phyloP scores from a whole-genome alignment of 1,140 invertebrate genomes.

The Daktulosphaira vitifoliae region DNA sequence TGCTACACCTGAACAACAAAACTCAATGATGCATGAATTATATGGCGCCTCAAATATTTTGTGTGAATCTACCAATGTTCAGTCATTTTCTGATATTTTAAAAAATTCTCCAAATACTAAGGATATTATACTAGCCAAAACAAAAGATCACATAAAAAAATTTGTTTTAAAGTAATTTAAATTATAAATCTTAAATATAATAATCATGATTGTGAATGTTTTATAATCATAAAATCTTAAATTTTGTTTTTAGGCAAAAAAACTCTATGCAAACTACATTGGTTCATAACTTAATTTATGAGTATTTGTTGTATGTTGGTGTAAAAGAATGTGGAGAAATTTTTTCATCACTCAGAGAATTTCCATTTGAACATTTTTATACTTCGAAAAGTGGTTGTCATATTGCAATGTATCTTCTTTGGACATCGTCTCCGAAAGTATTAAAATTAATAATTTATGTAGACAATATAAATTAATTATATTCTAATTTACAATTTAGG shows the following conservation, averaged over 20 bases:
- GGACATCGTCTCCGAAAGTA: conserved; percentile 10
- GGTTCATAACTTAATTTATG: conserved; percentile 27
- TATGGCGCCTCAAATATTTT: conserved; percentile 55
- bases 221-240: no score
- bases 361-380: conserved; percentile 24
- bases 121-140: conserved; percentile 55
- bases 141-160: conserved; percentile 59
- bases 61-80: conserved; percentile 51
- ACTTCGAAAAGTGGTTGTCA: conserved; percentile 23
- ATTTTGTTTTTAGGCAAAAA: conserved; percentile 13
- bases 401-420: conserved; percentile 22
- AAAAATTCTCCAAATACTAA: conserved; percentile 57
- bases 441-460: not conserved
- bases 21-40: conserved; percentile 63
- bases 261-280: conserved; percentile 22
- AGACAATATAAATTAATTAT: not conserved
- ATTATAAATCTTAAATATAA: no score
- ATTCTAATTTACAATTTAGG: conserved; percentile 37
- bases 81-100: conserved; percentile 54
- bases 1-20: conserved; percentile 54
- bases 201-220: no score
- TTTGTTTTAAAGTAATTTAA: conserved; percentile 55
- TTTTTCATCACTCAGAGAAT: conserved; percentile 21
- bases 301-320: conserved; percentile 9
- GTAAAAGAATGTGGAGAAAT: conserved; percentile 21